phyloP scores from a whole-genome alignment of 92 coral and sea anemone genomes.

The Blastomussa wellsi region DNA sequence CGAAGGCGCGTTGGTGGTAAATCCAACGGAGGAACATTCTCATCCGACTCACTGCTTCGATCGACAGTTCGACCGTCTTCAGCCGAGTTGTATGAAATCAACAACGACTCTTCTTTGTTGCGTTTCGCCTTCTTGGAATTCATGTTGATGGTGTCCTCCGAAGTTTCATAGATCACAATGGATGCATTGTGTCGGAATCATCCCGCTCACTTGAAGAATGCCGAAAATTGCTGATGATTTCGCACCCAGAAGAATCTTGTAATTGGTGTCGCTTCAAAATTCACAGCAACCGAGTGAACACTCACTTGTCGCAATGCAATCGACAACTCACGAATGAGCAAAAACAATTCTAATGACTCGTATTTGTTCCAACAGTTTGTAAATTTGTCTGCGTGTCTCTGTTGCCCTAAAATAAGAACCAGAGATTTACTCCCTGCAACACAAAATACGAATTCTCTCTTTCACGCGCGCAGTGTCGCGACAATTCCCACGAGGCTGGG shows the following conservation, averaged over 20 bases:
- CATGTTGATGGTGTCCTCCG: conserved; percentile 25
- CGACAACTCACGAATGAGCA: neutral
- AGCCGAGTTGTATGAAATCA: conserved; percentile 64
- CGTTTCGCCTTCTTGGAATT: conserved; percentile 62
- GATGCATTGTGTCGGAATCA: neutral
- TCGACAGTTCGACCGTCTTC: conserved; percentile 32
- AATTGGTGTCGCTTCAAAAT: neutral
- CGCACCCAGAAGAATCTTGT: neutral
- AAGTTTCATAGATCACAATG: neutral
- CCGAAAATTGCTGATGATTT: conserved; percentile 1
- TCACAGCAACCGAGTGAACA: neutral
- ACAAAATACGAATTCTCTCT: neutral
- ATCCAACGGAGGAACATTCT: conserved; percentile 76
- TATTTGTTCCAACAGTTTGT: neutral
- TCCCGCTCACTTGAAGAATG: conserved; percentile 39
- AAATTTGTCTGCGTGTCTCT: neutral
- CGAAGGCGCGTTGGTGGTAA: conserved; percentile 87
- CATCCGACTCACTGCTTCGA: conserved; percentile 72
- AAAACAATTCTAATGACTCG: neutral
- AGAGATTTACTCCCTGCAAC: neutral
- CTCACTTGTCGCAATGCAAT: neutral
- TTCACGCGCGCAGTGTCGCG: neutral
- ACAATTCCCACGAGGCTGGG: conserved; percentile 17
- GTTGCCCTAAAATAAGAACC: neutral
- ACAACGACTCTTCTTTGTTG: conserved; percentile 58